These are phyloP conservation scores for Polydrusus tereticollis DNA, from an alignment of 2,888 invertebrate genomes.

Conservation along the genomic window DNA sequence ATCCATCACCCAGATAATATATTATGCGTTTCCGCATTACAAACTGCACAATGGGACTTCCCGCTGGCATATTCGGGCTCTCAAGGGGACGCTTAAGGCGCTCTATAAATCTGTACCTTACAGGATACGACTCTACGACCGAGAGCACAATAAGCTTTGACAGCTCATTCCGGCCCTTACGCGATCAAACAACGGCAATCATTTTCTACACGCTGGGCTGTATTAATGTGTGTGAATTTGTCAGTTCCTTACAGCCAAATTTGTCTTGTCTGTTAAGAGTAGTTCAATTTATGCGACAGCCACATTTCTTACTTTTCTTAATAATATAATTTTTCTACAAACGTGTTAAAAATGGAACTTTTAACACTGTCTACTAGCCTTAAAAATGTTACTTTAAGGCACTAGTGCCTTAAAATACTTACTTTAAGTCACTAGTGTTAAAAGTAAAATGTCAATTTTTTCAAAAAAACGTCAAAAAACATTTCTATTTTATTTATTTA, in stretches of 20 bases:
- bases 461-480: no score
- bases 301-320: no score
- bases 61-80: slow-evolving; percentile 25
- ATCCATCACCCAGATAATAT: not conserved
- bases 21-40: slow-evolving; percentile 2
- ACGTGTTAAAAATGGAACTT: no score
- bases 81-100: slow-evolving; percentile 34
- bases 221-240: not conserved
- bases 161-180: slow-evolving; percentile 35
- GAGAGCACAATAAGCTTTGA: slow-evolving; percentile 39
- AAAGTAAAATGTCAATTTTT: no score
- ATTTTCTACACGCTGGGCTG: slow-evolving; percentile 1
- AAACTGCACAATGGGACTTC: slow-evolving; percentile 16
- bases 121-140: slow-evolving; percentile 30
- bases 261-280: no score
- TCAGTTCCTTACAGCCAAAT: not conserved
- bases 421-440: no score
- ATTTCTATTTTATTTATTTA: no score
- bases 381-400: no score
- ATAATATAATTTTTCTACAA: no score
- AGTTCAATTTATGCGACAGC: no score
- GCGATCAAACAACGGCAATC: slow-evolving; percentile 25
- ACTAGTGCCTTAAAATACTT: no score
- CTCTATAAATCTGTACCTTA: slow-evolving; percentile 26
- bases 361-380: no score